Percentiles rank a stretch among this genome's conserved stretches.
Evolutionary conservation across 2,888 invertebrate species (phyloP).

Genomic region (Pilophorus perplexus): DNA sequence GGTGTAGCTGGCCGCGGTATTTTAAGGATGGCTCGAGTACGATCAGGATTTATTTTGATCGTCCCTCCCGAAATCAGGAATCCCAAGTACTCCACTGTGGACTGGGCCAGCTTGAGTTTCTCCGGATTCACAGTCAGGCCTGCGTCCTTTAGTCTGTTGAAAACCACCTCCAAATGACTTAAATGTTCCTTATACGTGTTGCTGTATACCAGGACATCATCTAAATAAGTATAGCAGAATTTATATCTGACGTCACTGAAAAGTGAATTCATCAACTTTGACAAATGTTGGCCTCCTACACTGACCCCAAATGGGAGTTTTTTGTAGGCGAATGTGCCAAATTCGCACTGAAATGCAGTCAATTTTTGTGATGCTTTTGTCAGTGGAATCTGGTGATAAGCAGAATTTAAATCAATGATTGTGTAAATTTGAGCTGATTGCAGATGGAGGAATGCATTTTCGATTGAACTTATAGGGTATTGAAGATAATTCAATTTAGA

Average conservation of each 20-base stretch:
- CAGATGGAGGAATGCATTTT: slow-evolving; percentile 8
- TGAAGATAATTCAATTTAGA: slow-evolving; percentile 1
- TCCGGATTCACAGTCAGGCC: slow-evolving; percentile 48
- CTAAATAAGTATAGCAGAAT: slow-evolving; percentile 43
- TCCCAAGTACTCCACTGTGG: slow-evolving; percentile 34
- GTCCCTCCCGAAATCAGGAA: slow-evolving; percentile 22
- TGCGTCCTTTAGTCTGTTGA: slow-evolving; percentile 42
- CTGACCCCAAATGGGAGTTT: slow-evolving; percentile 43
- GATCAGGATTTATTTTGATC: not conserved
- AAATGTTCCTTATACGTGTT: slow-evolving; percentile 39
- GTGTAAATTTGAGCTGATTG: slow-evolving; percentile 33
- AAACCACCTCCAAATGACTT: slow-evolving; percentile 32
- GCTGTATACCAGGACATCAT: slow-evolving; percentile 42
- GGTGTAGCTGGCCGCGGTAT: slow-evolving; percentile 18
- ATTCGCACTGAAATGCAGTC: slow-evolving; percentile 38
- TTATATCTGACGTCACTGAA: slow-evolving; percentile 43
- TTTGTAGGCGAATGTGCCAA: slow-evolving; percentile 36
- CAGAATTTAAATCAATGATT: slow-evolving; percentile 42
- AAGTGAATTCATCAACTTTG: slow-evolving; percentile 35
- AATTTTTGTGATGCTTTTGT: not conserved
- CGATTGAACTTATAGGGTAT: slow-evolving; percentile 4
- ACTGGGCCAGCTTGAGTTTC: slow-evolving; percentile 39
- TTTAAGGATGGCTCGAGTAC: not conserved
- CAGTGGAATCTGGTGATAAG: slow-evolving; percentile 42
- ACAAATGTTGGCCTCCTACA: slow-evolving; percentile 36